Conservation (phyloP, 2,113 vertebrate genomes). For the Riparia riparia region DNA sequence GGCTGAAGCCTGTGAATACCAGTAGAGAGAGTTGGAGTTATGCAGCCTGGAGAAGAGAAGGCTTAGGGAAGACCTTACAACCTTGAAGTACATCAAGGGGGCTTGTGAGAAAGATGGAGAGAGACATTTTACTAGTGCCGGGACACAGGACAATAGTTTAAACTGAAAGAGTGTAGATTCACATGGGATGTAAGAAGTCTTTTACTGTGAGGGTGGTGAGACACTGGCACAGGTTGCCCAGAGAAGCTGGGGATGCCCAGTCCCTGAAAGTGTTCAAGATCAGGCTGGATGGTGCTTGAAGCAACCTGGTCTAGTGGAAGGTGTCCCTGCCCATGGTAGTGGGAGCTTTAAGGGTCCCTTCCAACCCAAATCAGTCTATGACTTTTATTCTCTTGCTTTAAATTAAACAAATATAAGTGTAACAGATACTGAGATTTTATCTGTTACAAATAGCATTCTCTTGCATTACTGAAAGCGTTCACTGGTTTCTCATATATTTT, state of each 20-base stretch:
- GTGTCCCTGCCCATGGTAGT: neutral
- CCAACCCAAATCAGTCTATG: neutral
- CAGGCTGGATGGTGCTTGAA: neutral
- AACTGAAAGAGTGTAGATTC: neutral
- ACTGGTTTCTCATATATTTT: neutral
- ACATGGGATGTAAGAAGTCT: neutral
- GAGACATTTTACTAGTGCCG: fast-evolving
- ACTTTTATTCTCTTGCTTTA: neutral
- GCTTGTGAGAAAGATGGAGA: neutral
- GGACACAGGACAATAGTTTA: neutral
- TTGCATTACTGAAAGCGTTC: neutral
- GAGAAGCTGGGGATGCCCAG: neutral
- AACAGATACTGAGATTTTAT: neutral
- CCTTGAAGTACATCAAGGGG: neutral
- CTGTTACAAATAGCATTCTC: neutral
- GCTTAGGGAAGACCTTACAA: fast-evolving
- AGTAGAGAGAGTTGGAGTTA: neutral
- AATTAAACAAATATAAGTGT: neutral
- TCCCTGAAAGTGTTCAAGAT: neutral
- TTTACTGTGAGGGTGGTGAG: neutral
- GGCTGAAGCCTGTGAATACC: neutral
- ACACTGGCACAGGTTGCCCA: neutral
- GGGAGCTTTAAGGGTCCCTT: neutral
- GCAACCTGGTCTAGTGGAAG: neutral
- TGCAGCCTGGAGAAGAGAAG: neutral